These are phyloP conservation scores for Notothenia rossii DNA, from an alignment of 2,113 vertebrate species.

Conservation along the genomic window DNA sequence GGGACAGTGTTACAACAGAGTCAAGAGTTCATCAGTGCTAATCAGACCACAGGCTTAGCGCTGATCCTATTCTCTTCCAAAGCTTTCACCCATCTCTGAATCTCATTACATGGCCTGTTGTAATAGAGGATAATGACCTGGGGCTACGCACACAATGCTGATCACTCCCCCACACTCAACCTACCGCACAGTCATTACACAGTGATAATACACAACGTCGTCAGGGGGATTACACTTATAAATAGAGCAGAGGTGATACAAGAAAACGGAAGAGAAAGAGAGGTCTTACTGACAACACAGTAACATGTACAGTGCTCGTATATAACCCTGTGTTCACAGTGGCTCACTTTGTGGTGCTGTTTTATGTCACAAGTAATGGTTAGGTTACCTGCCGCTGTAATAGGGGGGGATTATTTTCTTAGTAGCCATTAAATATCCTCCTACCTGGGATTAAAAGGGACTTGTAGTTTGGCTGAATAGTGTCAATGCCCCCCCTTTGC, in stretches of 20 bases:
- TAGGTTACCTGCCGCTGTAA: conserved; percentile 40
- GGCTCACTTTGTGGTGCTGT: conserved; percentile 27
- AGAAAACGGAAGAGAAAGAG: conserved; percentile 35
- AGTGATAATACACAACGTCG: conserved; percentile 72
- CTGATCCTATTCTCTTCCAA: conserved; percentile 77
- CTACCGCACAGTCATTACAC: conserved; percentile 75
- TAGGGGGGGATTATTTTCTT: conserved; percentile 28
- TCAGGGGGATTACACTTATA: conserved; percentile 67
- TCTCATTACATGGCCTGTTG: conserved; percentile 78
- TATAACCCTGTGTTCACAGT: conserved; percentile 20
- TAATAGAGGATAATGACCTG: conserved; percentile 80
- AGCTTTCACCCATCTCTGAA: conserved; percentile 75
- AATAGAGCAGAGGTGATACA: conserved; percentile 55
- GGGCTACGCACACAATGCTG: conserved; percentile 73
- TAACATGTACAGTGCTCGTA: conserved; percentile 34
- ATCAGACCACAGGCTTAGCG: conserved; percentile 76
- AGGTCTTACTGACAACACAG: conserved; percentile 36
- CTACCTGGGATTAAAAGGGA: conserved; percentile 47
- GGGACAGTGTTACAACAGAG: conserved; percentile 69
- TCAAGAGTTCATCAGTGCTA: conserved; percentile 81
- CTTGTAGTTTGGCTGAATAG: conserved; percentile 47
- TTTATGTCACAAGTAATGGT: conserved; percentile 25
- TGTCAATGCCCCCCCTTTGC: conserved; percentile 45
- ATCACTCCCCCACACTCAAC: conserved; percentile 68
- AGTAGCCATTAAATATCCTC: conserved; percentile 45